Evolutionary conservation across 2,888 invertebrate genomes (phyloP).

Genomic region (Boloria euphrosyne): DNA sequence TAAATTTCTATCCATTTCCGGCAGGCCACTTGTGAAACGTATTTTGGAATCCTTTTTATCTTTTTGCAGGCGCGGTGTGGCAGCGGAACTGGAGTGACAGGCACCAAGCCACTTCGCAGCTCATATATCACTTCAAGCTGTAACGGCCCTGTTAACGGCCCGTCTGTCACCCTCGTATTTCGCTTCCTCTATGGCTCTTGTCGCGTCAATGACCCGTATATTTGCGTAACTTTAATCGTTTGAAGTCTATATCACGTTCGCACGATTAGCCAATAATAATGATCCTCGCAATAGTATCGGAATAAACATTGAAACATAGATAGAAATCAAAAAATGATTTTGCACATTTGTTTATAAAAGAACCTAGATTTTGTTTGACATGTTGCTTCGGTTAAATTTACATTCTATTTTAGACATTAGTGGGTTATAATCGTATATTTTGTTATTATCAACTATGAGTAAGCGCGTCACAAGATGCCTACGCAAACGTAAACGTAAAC

Average conservation of each 20-base stretch:
- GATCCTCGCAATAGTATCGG: not conserved
- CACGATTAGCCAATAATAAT: conserved; percentile 4
- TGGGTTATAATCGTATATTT: too few relatives aligned
- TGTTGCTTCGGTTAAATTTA: too few relatives aligned
- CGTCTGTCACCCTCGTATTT: conserved; percentile 73
- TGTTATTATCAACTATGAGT: too few relatives aligned
- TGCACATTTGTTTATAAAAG: too few relatives aligned
- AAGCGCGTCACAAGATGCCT: too few relatives aligned
- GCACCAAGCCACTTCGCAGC: conserved; percentile 78
- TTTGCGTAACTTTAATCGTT: conserved; percentile 44
- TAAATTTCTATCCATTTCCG: conserved; percentile 79
- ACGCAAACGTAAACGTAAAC: too few relatives aligned
- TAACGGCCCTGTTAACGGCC: conserved; percentile 75
- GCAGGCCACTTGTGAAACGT: conserved; percentile 80
- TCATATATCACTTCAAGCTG: conserved; percentile 78
- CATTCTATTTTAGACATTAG: too few relatives aligned
- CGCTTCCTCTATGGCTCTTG: conserved; percentile 55
- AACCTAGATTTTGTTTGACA: too few relatives aligned
- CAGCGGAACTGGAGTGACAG: conserved; percentile 75
- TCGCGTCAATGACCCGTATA: conserved; percentile 50
- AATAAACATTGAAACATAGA: not conserved
- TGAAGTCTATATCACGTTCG: conserved; percentile 15
- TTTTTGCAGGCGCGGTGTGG: conserved; percentile 70
- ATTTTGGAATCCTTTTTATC: conserved; percentile 80
- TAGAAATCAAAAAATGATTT: too few relatives aligned